Base-by-base conservation (phyloP, 2,797 vertebrate species). In the Hyperoplus lanceolatus region DNA sequence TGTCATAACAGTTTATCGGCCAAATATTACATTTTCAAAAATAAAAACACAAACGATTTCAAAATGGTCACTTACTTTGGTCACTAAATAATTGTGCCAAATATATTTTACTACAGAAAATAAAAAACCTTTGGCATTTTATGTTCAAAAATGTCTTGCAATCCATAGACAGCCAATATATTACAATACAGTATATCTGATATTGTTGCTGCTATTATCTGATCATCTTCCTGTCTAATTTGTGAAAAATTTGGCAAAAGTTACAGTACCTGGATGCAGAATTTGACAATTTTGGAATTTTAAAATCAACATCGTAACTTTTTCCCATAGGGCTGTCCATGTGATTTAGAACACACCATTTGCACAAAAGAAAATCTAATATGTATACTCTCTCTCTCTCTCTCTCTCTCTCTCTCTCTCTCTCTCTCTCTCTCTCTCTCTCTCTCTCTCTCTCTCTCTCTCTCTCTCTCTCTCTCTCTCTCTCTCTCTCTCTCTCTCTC, bases 311-410 rank as follows among this genome's bases (percentile, higher is more conserved):
- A 49, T 41, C 15, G 3, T 42, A 49, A 50, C 4, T 43, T 15
- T 4, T 76, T 80, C 65, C 77, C 53, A 74, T 55, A 81, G 7
- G 77, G n/a, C 72, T 58, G 67, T 67, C 21, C 18, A 54, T 11
- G 11, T 61, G 51, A 69, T 56, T 65, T 53, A 39, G 1, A 67
- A 21, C 9, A 65, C 21, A 78, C 8, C 0, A 4, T 70, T 39
- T 41, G 15, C 14, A 61, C 48, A 42, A 36, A 68, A 57, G 13
- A 15, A 29, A 56, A 14, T 38, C 3, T 63, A n/a, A 68, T 11
- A 43, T 21, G 21, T 13, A 5, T 21, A 7, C 43, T 56, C 60
- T 60, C 8, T 43, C 6, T 38, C 21, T 66, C 56, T 29, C 29
- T 29, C 29, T 29, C 29, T 29, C 29, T 29, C 29, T 29, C 29